These are phyloP conservation scores for Orthochromis indermauri DNA, from an alignment of 2,113 vertebrate species.

Conservation along the genomic window DNA sequence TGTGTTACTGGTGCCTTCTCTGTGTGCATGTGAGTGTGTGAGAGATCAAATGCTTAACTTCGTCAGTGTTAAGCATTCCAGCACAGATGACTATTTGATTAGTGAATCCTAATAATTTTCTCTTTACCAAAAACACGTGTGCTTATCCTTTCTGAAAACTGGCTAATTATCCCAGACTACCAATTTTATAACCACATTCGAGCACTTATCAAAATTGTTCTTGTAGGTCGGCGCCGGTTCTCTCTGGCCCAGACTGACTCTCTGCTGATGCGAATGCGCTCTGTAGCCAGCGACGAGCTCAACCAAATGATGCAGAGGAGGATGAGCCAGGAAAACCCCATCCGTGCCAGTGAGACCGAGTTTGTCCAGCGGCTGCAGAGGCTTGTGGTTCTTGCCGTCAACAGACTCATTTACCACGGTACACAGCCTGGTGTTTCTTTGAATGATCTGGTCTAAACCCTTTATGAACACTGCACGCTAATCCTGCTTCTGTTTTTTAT, in stretches of 20 bases:
- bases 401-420: slow-evolving; percentile 92
- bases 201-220: neutral
- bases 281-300: slow-evolving; percentile 89
- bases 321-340: slow-evolving; percentile 91
- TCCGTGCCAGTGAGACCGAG: slow-evolving; percentile 83
- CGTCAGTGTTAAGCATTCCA: slow-evolving; percentile 14
- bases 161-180: neutral
- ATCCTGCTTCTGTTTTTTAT: neutral
- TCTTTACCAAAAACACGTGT: neutral
- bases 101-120: neutral
- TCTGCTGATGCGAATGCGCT: slow-evolving; percentile 87
- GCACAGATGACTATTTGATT: slow-evolving; percentile 19
- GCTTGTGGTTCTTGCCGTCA: slow-evolving; percentile 84
- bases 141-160: neutral
- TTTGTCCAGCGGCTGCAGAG: slow-evolving; percentile 89
- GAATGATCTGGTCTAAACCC: neutral
- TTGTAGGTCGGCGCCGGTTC: slow-evolving; percentile 78
- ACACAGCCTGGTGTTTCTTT: neutral
- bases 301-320: slow-evolving; percentile 88
- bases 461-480: neutral
- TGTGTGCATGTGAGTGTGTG: neutral
- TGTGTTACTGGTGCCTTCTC: slow-evolving; percentile 58
- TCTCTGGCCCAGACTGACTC: slow-evolving; percentile 84
- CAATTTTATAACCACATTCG: neutral
- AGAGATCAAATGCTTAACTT: slow-evolving; percentile 10